Conservation (phyloP, 2,888 invertebrate genomes). For the Orthosia gracilis region DNA sequence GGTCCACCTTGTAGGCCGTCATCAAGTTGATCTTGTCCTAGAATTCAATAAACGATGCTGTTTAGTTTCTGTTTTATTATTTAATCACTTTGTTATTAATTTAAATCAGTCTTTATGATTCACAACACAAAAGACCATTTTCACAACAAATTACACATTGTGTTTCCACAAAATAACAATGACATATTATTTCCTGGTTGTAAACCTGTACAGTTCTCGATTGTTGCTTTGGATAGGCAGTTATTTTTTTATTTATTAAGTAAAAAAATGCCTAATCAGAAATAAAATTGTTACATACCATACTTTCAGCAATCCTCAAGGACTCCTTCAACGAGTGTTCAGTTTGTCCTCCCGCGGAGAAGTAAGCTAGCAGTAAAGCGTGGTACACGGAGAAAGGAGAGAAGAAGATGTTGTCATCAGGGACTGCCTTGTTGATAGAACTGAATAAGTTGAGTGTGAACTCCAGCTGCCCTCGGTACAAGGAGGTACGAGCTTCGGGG, state of each 20-base stretch:
- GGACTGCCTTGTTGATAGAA: slow-evolving; percentile 92
- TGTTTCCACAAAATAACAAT: background rate
- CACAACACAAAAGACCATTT: background rate
- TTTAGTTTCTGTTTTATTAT: slow-evolving; percentile 1
- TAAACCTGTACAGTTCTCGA: background rate
- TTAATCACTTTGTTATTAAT: background rate
- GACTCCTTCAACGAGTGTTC: slow-evolving; percentile 92
- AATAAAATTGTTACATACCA: slow-evolving; percentile 81
- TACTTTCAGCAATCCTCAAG: slow-evolving; percentile 90
- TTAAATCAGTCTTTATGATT: background rate
- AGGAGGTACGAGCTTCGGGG: slow-evolving; percentile 78
- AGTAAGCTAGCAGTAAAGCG: slow-evolving; percentile 95
- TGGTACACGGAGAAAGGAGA: slow-evolving; percentile 97
- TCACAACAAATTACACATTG: background rate
- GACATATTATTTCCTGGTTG: slow-evolving; percentile 1
- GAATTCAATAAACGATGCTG: slow-evolving; percentile 52
- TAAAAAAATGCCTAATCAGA: background rate
- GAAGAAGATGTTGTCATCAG: slow-evolving; percentile 95
- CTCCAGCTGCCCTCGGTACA: slow-evolving; percentile 90
- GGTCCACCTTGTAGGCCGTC: slow-evolving; percentile 94
- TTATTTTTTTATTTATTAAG: background rate
- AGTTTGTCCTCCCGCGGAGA: slow-evolving; percentile 94
- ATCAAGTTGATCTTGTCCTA: slow-evolving; percentile 94
- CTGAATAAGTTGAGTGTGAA: slow-evolving; percentile 94
- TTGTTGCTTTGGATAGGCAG: background rate